These are phyloP conservation scores for Microctenopoma stevenorrisi DNA, from an alignment of 2,797 vertebrate species.

Conservation along the genomic window DNA sequence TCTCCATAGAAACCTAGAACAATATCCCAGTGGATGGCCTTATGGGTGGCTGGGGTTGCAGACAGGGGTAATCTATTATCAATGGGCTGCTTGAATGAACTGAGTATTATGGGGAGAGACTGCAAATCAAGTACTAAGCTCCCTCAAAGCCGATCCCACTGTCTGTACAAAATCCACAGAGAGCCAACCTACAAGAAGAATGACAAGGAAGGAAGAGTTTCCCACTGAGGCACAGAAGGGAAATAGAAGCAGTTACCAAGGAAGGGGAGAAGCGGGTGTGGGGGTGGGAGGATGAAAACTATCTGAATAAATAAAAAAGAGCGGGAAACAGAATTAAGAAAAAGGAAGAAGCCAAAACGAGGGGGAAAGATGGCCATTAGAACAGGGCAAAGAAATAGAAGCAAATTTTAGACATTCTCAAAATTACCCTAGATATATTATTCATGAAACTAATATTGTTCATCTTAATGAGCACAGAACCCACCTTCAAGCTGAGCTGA, in stretches of 20 bases:
- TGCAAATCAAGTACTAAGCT: constrained; percentile 73
- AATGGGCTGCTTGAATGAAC: constrained; percentile 60
- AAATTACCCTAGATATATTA: background rate
- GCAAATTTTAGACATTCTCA: background rate
- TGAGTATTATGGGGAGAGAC: constrained; percentile 63
- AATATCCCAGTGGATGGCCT: constrained; percentile 60
- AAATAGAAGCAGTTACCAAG: constrained; percentile 57
- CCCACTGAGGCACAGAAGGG: constrained; percentile 61
- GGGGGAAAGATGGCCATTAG: background rate
- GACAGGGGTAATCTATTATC: constrained; percentile 57
- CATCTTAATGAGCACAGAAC: constrained; percentile 4
- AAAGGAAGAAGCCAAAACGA: constrained; percentile 10
- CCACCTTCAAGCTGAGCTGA: constrained; percentile 39
- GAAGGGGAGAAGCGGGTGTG: background rate
- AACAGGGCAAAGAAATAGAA: constrained; percentile 2
- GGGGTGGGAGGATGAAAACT: constrained; percentile 14
- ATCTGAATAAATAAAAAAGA: constrained; percentile 64
- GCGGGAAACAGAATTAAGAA: constrained; percentile 61
- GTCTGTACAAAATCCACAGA: constrained; percentile 66
- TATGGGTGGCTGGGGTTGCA: constrained; percentile 57
- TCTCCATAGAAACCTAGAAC: constrained; percentile 75
- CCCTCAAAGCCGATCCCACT: constrained; percentile 61
- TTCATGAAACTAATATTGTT: constrained; percentile 1
- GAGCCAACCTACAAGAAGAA: constrained; percentile 50
- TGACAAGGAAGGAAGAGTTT: constrained; percentile 65